Evolutionary conservation across 1,140 invertebrate species (phyloP).

Genomic region (Drosophila mauritiana): DNA sequence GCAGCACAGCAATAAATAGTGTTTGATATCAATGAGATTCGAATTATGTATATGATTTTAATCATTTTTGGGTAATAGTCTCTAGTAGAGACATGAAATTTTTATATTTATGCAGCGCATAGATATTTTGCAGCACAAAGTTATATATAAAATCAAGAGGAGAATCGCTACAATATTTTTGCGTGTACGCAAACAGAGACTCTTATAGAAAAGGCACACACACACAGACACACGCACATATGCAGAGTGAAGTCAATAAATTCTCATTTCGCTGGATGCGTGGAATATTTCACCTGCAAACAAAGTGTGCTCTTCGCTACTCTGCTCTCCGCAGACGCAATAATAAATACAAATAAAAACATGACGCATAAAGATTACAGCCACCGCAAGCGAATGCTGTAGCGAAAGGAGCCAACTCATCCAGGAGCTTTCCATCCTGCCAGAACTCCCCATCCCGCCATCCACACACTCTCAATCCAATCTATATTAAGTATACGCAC

Average conservation of each 20-base stretch:
- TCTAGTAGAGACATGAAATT: too few relatives aligned
- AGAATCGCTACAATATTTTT: background rate
- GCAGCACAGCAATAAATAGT: background rate
- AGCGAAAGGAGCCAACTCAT: constrained; percentile 30
- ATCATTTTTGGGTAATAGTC: background rate
- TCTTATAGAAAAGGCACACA: constrained; percentile 54
- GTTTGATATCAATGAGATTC: too few relatives aligned
- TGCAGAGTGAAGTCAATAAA: constrained; percentile 71
- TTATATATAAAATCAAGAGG: background rate
- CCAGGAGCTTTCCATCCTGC: constrained; percentile 5
- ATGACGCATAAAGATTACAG: constrained; percentile 78
- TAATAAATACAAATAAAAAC: constrained; percentile 83
- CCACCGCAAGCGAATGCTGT: constrained; percentile 45
- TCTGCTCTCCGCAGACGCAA: constrained; percentile 49
- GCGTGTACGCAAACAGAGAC: constrained; percentile 38
- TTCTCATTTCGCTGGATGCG: constrained; percentile 71
- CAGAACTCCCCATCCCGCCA: background rate
- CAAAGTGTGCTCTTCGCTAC: constrained; percentile 43
- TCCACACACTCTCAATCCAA: constrained; percentile 42
- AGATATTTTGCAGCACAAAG: background rate
- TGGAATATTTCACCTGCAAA: constrained; percentile 74
- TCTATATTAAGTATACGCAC: constrained; percentile 81
- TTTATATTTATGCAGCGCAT: too few relatives aligned
- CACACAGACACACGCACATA: constrained; percentile 14
- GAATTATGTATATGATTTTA: background rate